Conservation (phyloP, 2,888 invertebrate genomes). For the Sclerodermus sp. region DNA sequence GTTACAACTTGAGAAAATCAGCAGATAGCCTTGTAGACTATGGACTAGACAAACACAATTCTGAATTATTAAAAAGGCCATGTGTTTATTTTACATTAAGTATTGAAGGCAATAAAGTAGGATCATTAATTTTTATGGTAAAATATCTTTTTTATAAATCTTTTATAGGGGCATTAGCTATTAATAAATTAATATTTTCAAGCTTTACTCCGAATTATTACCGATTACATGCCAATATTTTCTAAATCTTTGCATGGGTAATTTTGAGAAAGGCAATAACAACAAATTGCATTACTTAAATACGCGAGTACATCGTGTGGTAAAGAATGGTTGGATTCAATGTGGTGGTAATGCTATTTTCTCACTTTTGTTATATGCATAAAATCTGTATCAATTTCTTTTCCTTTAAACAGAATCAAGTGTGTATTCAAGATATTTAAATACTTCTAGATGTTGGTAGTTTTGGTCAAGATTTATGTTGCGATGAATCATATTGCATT, state of each 20-base stretch:
- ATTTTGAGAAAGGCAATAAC: conserved; percentile 33
- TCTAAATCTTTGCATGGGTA: conserved; percentile 60
- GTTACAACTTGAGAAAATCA: too few relatives aligned
- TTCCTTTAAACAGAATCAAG: background rate
- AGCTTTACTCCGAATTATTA: conserved; percentile 65
- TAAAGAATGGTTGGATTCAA: conserved; percentile 72
- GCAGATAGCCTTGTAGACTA: too few relatives aligned
- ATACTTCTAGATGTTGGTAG: conserved; percentile 39
- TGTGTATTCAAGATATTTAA: conserved; percentile 13
- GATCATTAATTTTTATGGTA: conserved; percentile 66
- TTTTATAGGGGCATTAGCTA: conserved; percentile 1
- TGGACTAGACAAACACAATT: too few relatives aligned
- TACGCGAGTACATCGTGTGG: conserved; percentile 59
- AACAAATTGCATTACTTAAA: conserved; percentile 42
- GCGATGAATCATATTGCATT: conserved; percentile 71
- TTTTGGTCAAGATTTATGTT: conserved; percentile 57
- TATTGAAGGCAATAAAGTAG: conserved; percentile 57
- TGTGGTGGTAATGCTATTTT: conserved; percentile 61
- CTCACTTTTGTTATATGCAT: too few relatives aligned
- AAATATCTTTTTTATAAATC: conserved; percentile 24
- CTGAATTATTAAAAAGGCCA: too few relatives aligned
- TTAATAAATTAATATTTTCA: conserved; percentile 20
- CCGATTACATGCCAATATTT: conserved; percentile 65
- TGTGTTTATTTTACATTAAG: conserved; percentile 63
- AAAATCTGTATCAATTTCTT: background rate